A percentile compares a stretch with the other conserved stretches of the same genome.
Conservation (phyloP, 2,797 vertebrate species). For the Gobionotothen gibberifrons region DNA sequence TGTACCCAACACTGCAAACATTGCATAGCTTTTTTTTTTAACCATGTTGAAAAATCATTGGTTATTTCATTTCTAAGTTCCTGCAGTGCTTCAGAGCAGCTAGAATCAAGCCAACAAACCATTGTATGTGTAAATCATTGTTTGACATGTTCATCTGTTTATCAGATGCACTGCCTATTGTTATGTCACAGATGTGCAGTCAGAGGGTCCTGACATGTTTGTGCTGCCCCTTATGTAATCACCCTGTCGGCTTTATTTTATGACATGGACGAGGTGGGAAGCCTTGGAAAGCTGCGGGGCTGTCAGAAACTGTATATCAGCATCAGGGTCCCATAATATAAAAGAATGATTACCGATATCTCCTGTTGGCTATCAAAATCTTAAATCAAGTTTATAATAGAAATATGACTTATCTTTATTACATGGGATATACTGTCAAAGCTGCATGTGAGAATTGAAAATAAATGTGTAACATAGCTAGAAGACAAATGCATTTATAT, state of each 20-base stretch:
- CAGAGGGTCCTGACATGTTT: conserved; percentile 49
- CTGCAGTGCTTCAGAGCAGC: conserved; percentile 4
- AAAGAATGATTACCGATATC: conserved; percentile 53
- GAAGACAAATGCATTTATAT: background rate
- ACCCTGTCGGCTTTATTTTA: conserved; percentile 46
- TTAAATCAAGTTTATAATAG: conserved; percentile 43
- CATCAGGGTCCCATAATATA: conserved; percentile 32
- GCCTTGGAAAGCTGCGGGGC: conserved; percentile 41
- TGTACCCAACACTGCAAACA: too few relatives aligned
- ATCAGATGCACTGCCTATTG: conserved; percentile 53
- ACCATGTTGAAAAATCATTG: too few relatives aligned
- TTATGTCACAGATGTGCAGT: conserved; percentile 35
- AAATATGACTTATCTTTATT: conserved; percentile 45
- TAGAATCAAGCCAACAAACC: conserved; percentile 27
- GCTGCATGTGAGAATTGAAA: conserved; percentile 7
- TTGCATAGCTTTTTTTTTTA: too few relatives aligned
- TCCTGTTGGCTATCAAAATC: conserved; percentile 19
- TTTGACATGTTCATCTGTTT: conserved; percentile 61
- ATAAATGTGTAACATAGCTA: conserved; percentile 5
- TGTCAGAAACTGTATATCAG: conserved; percentile 54
- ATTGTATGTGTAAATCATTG: conserved; percentile 32
- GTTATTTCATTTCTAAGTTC: background rate
- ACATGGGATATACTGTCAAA: conserved; percentile 20
- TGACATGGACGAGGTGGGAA: conserved; percentile 28
- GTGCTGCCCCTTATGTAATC: conserved; percentile 43